A percentile compares a stretch with the other conserved stretches of the same genome.
phyloP scores from a whole-genome alignment of 1,140 invertebrate species.

The Orussus abietinus region DNA sequence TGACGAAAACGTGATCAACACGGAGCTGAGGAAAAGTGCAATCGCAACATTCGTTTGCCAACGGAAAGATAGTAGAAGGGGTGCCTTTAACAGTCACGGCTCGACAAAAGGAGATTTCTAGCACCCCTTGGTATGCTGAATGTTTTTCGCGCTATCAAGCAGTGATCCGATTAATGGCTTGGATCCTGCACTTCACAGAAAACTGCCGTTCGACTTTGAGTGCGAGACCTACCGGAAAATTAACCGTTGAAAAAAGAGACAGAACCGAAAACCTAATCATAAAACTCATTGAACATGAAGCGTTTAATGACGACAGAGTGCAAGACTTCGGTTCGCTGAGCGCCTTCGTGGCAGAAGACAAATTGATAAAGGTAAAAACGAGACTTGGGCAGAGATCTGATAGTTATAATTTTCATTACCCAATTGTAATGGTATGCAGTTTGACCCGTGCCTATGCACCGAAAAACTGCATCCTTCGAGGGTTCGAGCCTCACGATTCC shows the following conservation, averaged over 20 bases:
- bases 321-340: slow-evolving; percentile 7
- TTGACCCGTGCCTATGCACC: too few relatives aligned
- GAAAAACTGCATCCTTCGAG: too few relatives aligned
- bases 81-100: background rate
- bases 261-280: slow-evolving; percentile 19
- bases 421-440: slow-evolving; percentile 23
- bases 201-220: slow-evolving; percentile 13
- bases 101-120: background rate
- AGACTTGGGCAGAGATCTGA: slow-evolving; percentile 12
- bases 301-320: slow-evolving; percentile 15
- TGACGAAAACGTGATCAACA: slow-evolving; percentile 18
- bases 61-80: slow-evolving; percentile 5
- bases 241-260: slow-evolving; percentile 15
- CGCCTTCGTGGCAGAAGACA: too few relatives aligned
- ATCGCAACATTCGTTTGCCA: background rate
- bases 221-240: slow-evolving; percentile 1
- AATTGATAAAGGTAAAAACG: slow-evolving; percentile 13
- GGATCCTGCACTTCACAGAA: slow-evolving; percentile 22
- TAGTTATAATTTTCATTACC: slow-evolving; percentile 15
- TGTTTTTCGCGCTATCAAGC: slow-evolving; percentile 22
- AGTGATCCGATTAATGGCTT: slow-evolving; percentile 22
- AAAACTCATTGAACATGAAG: slow-evolving; percentile 13
- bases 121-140: slow-evolving; percentile 3
- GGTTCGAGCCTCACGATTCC: too few relatives aligned
- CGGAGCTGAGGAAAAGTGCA: slow-evolving; percentile 17